Base-by-base conservation (phyloP, 2,113 vertebrate species). In the Eidolon helvum region DNA sequence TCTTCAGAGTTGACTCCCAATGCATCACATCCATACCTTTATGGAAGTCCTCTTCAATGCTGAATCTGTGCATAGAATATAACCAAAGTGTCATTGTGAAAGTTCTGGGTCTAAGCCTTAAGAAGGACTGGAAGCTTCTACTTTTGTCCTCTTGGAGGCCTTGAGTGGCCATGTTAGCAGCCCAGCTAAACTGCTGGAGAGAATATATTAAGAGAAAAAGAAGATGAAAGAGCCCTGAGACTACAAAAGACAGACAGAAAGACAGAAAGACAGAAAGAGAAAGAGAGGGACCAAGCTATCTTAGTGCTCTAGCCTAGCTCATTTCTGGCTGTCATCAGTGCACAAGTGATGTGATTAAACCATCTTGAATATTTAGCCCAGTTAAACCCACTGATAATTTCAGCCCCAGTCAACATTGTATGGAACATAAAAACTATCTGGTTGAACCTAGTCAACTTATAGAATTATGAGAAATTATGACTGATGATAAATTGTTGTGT, bases 241-340 rank as follows among this genome's bases (percentile, higher is more conserved):
- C 30, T 61, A 61, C 2, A 40, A 71, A 4, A 30, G 43, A 45
- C 38, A 72, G 71, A 28, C 6, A 45, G 40, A 71, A 3, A 24
- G 68, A 48, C 0, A 63, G 12, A 74, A 7, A 75, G 38, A 35
- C 4, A 68, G 55, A 19, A 5, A 55, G 1, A 63, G 12, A 72
- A 16, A 75, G 38, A 48, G 5, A 68, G 55, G 48, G 28, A 5
- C 2, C 14, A n/a, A 57, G 19, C 3, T 3, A 38, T 38, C 7
- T 35, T 18, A 8, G 2, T 11, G 1, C 2, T 48, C 33, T 68
- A 21, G 4, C 18, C 63, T 45, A 10, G 2, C 63, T 45, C 0
- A 5, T 9, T 66, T 95, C n/a, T n/a, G 28, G 9, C 48, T 84
- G 19, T 16, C 9, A 45, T 38, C 53, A 35, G 45, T 4, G 8